These are phyloP conservation scores for Arctia plantaginis DNA, from an alignment of 2,888 invertebrate species.

Conservation along the genomic window DNA sequence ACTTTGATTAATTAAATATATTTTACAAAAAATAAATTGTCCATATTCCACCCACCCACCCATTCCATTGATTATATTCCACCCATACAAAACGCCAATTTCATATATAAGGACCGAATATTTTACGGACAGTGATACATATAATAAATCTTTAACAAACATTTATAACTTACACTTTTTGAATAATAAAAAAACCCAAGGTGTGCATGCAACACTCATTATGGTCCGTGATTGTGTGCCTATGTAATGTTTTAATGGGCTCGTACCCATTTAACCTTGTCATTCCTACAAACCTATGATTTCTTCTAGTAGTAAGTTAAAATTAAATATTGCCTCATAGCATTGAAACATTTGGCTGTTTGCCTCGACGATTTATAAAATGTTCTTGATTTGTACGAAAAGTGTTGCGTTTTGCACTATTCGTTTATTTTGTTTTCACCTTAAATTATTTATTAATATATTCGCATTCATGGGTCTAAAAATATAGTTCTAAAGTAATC, in stretches of 20 bases:
- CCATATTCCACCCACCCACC: too few species aligned
- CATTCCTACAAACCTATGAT: not conserved
- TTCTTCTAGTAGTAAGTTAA: slow-evolving; percentile 5
- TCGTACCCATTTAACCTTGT: slow-evolving; percentile 4
- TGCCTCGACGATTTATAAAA: slow-evolving; percentile 2
- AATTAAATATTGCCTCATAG: not conserved
- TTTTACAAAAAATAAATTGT: too few species aligned
- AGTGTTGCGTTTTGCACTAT: not conserved
- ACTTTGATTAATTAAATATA: too few species aligned
- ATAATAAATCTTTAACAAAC: not conserved
- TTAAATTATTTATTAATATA: not conserved
- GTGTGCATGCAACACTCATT: not conserved
- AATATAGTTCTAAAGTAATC: not conserved
- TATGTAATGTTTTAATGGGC: not conserved
- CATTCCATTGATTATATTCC: too few species aligned
- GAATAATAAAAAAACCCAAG: not conserved
- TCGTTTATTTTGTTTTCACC: not conserved
- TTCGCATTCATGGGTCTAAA: not conserved
- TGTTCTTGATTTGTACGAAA: not conserved
- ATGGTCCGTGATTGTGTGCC: too few species aligned
- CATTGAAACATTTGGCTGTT: slow-evolving; percentile 5
- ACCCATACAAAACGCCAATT: too few species aligned
- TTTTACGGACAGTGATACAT: too few species aligned
- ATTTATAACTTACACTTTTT: not conserved
- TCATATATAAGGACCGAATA: too few species aligned